Percentiles rank a stretch among this genome's conserved stretches.
These are phyloP conservation scores for Leucania comma DNA, from an alignment of 2,888 invertebrate genomes.

Conservation along the genomic window DNA sequence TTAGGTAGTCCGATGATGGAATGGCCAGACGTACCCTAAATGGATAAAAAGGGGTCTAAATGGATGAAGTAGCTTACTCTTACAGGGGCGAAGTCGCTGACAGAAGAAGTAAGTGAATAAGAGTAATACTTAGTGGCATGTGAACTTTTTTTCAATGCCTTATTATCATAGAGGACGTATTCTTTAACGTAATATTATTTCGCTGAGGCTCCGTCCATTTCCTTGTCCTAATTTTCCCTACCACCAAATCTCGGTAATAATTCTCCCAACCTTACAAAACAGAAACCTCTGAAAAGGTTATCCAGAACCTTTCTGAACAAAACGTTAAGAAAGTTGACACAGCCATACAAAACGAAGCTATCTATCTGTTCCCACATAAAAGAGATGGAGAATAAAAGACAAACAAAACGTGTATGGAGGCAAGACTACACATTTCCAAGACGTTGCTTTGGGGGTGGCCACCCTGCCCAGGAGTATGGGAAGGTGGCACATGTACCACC, in stretches of 20 bases:
- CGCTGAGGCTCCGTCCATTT: too few species aligned
- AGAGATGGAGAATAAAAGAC: conserved; percentile 81
- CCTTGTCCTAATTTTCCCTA: too few species aligned
- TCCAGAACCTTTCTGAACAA: conserved; percentile 53
- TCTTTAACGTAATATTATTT: too few species aligned
- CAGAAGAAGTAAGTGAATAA: too few species aligned
- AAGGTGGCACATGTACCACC: conserved; percentile 66
- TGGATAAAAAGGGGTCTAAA: too few species aligned
- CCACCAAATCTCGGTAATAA: conserved; percentile 33
- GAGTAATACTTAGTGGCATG: too few species aligned
- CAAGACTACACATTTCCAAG: conserved; percentile 88
- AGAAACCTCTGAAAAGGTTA: conserved; percentile 44
- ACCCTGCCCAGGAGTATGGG: conserved; percentile 61
- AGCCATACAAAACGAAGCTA: conserved; percentile 61
- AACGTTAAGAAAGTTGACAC: conserved; percentile 57
- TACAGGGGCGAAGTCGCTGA: too few species aligned
- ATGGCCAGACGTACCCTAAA: too few species aligned
- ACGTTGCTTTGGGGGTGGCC: conserved; percentile 77
- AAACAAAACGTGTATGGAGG: conserved; percentile 87
- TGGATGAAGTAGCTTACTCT: too few species aligned
- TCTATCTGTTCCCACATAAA: conserved; percentile 79
- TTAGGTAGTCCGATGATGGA: too few species aligned
- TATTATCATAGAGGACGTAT: too few species aligned
- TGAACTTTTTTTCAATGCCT: too few species aligned
- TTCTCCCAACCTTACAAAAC: conserved; percentile 24